phyloP scores from a whole-genome alignment of 2,797 vertebrate species.

The Urocyon cinereoargenteus region DNA sequence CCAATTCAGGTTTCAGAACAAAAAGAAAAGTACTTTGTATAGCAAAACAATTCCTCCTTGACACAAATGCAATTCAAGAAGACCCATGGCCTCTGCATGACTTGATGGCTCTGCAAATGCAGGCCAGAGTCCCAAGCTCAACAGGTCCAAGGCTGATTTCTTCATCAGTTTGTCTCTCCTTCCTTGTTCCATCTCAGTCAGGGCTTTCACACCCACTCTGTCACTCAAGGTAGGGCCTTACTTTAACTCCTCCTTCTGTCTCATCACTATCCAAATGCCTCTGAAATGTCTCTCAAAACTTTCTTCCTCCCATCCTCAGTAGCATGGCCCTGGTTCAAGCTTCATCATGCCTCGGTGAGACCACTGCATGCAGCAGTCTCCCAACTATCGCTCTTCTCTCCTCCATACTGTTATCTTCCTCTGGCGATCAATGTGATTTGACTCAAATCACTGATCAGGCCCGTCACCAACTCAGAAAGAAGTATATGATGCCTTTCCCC shows the following conservation, averaged over 20 bases:
- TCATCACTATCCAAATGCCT: neutral
- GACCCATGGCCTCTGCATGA: neutral
- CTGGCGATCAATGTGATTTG: neutral
- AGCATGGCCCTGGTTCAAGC: neutral
- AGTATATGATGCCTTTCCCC: neutral
- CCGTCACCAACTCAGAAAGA: neutral
- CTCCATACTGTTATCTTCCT: neutral
- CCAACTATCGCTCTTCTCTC: neutral
- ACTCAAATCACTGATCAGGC: slow-evolving; percentile 12
- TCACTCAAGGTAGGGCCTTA: neutral
- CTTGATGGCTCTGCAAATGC: neutral
- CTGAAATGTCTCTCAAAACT: neutral
- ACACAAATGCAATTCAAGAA: neutral
- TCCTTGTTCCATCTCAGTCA: neutral
- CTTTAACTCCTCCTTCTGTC: neutral
- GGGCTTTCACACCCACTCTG: neutral
- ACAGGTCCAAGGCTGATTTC: neutral
- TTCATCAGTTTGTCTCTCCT: neutral
- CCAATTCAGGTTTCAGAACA: neutral
- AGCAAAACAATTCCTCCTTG: slow-evolving; percentile 12
- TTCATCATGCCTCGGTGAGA: neutral
- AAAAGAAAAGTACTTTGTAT: neutral
- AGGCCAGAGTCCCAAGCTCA: neutral
- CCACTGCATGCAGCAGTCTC: neutral
- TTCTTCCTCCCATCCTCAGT: neutral